Evolutionary conservation across 2,113 vertebrate genomes (phyloP).

Genomic region (Cygnus buccinator): DNA sequence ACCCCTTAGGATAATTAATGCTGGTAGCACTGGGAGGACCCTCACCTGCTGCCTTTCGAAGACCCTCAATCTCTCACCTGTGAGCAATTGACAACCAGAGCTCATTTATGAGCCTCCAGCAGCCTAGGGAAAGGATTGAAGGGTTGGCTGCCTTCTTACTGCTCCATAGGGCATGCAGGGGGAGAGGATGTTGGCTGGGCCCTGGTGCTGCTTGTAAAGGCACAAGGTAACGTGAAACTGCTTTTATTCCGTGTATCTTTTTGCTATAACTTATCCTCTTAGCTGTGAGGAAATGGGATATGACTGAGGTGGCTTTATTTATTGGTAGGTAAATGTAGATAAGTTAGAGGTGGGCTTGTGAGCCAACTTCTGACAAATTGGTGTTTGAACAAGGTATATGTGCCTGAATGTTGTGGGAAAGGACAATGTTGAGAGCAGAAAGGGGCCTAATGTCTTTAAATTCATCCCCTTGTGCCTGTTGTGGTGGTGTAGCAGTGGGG

Average conservation of each 20-base stretch:
- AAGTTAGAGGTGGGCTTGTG: no score
- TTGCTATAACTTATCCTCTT: rapidly evolving
- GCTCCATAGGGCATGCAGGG: rapidly evolving
- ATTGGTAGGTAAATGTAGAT: rapidly evolving
- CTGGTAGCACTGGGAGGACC: not conserved
- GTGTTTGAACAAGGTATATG: rapidly evolving
- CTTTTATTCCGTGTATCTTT: rapidly evolving
- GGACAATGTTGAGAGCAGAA: not conserved
- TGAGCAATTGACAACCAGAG: rapidly evolving
- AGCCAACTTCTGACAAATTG: not conserved
- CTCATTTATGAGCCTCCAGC: not conserved
- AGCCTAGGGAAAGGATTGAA: no score
- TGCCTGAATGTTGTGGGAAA: not conserved
- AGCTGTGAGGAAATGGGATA: rapidly evolving
- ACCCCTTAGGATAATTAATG: no score
- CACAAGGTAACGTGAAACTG: not conserved
- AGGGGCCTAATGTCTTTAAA: rapidly evolving
- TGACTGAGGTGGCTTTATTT: rapidly evolving
- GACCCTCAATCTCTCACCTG: not conserved
- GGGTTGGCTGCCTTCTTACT: rapidly evolving
- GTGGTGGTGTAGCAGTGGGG: no score
- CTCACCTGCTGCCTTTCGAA: not conserved
- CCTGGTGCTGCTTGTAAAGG: rapidly evolving
- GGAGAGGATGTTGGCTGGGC: not conserved
- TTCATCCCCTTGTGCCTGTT: rapidly evolving